Conservation (phyloP, 2,888 invertebrate species). For the Leptura quadrifasciata region DNA sequence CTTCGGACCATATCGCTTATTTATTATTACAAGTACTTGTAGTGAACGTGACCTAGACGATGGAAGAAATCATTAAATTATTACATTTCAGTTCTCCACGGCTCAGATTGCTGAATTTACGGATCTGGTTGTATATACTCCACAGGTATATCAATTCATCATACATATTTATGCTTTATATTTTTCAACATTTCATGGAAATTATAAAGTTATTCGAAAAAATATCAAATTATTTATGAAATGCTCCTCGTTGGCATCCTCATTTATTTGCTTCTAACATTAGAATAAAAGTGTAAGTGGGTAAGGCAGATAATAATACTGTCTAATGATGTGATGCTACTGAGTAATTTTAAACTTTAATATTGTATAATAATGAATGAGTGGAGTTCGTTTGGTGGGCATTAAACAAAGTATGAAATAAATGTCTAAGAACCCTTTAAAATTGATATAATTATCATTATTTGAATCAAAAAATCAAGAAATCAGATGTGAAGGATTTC, state of each 20-base stretch:
- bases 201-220: neutral
- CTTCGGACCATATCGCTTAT: conserved; percentile 73
- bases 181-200: conserved; percentile 11
- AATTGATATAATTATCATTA: no score
- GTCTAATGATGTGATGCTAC: no score
- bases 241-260: neutral
- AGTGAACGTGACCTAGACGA: conserved; percentile 72
- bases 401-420: no score
- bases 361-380: no score
- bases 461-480: no score
- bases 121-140: conserved; percentile 49
- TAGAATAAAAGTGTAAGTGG: neutral
- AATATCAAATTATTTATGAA: neutral
- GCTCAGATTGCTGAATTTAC: conserved; percentile 58
- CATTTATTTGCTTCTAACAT: neutral
- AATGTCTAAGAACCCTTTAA: no score
- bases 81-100: conserved; percentile 64
- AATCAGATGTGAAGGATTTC: no score
- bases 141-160: conserved; percentile 53
- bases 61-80: conserved; percentile 71
- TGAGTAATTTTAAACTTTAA: no score
- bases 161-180: conserved; percentile 46
- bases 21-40: conserved; percentile 72
- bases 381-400: no score
- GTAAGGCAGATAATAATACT: no score